Evolutionary conservation across 2,113 vertebrate genomes (phyloP).

Genomic region (Gasterosteus nipponicus): DNA sequence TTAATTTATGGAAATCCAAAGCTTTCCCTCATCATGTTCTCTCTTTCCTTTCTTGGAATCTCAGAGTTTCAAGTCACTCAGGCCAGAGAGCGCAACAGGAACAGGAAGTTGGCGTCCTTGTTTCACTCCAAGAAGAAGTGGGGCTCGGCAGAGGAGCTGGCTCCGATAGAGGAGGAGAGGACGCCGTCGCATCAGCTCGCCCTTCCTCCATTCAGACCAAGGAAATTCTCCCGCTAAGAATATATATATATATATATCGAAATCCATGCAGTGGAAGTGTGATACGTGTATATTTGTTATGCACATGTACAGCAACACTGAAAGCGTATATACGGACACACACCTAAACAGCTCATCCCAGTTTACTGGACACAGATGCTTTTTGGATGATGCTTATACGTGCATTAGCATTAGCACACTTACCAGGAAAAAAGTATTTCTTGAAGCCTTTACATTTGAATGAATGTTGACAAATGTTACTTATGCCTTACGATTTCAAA

Average conservation of each 20-base stretch:
- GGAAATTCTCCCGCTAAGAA: slow-evolving; percentile 76
- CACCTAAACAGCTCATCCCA: slow-evolving; percentile 12
- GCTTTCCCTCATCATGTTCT: background rate
- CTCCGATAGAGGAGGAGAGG: slow-evolving; percentile 71
- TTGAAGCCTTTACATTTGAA: background rate
- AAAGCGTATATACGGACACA: background rate
- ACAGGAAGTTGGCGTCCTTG: slow-evolving; percentile 78
- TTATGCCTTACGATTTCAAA: slow-evolving; percentile 8
- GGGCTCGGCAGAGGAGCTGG: slow-evolving; percentile 78
- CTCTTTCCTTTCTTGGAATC: slow-evolving; percentile 5
- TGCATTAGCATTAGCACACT: background rate
- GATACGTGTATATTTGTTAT: slow-evolving; percentile 7
- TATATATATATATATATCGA: background rate
- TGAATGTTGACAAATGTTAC: slow-evolving; percentile 27
- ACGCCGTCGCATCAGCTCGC: slow-evolving; percentile 48
- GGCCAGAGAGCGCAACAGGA: slow-evolving; percentile 75
- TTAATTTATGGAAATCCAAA: background rate
- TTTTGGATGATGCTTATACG: background rate
- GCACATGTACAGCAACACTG: background rate
- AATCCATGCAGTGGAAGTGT: background rate
- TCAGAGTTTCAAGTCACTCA: slow-evolving; percentile 75
- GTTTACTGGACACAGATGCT: background rate
- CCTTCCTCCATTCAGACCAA: slow-evolving; percentile 58
- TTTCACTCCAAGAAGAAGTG: slow-evolving; percentile 80
- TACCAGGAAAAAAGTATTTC: slow-evolving; percentile 8